Percentiles rank a stretch among this genome's conserved stretches.
These are phyloP conservation scores for Nudaria mundana DNA, from an alignment of 2,888 invertebrate genomes.

Conservation along the genomic window DNA sequence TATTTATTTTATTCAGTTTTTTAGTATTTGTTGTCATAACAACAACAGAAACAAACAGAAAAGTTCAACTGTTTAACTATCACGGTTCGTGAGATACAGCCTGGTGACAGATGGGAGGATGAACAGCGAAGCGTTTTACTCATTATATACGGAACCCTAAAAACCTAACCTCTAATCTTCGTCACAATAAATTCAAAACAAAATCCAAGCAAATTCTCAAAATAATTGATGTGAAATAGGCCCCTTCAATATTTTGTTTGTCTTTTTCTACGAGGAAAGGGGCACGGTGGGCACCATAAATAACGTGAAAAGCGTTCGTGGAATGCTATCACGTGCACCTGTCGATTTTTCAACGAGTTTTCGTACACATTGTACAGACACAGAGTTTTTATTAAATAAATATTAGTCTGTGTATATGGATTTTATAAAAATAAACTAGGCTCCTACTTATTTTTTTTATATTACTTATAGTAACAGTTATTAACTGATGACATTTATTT, in stretches of 20 bases:
- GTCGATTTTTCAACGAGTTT: constrained; percentile 57
- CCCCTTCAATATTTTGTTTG: constrained; percentile 45
- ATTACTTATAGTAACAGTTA: no score
- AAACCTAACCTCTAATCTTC: constrained; percentile 15
- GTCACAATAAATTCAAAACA: constrained; percentile 28
- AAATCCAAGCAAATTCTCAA: constrained; percentile 23
- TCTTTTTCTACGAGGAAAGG: constrained; percentile 49
- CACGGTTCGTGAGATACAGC: no score
- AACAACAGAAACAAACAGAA: no score
- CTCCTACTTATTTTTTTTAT: no score
- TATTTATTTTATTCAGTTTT: no score
- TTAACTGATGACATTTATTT: no score
- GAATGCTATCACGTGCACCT: constrained; percentile 70
- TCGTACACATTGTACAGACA: constrained; percentile 32
- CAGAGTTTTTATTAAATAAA: constrained; percentile 23
- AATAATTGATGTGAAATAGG: constrained; percentile 49
- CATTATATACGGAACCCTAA: no score
- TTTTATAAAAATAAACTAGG: no score
- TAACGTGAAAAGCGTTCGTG: constrained; percentile 57
- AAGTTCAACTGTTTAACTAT: no score
- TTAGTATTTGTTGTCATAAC: no score
- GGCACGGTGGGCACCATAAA: constrained; percentile 64
- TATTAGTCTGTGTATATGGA: not conserved
- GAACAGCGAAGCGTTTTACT: no score
- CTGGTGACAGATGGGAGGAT: no score